A percentile compares a stretch with the other conserved stretches of the same genome.
Evolutionary conservation across 2,113 vertebrate genomes (phyloP).

Genomic region (Otocyon megalotis): DNA sequence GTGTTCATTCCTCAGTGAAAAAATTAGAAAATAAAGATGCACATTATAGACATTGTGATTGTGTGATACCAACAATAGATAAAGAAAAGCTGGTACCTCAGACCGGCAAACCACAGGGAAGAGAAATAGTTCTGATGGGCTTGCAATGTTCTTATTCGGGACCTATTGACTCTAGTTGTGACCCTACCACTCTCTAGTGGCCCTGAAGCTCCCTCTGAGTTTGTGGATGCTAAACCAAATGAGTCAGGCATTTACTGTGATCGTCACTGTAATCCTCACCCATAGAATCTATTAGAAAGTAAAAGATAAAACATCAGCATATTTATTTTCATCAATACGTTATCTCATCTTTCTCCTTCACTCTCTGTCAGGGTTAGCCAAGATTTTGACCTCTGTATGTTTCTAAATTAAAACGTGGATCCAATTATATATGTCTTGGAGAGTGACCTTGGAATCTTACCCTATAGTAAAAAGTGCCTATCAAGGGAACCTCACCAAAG

Average conservation of each 20-base stretch:
- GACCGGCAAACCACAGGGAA: not conserved
- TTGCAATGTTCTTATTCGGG: not conserved
- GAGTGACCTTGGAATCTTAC: not conserved
- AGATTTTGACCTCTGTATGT: not conserved
- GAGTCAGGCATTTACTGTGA: not conserved
- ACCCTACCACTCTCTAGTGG: not conserved
- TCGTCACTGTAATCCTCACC: not conserved
- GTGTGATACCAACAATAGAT: not conserved
- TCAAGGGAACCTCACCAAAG: not conserved
- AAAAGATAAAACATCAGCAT: not conserved
- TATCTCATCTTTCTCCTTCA: not conserved
- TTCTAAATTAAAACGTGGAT: conserved; percentile 11
- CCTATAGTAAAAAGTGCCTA: not conserved
- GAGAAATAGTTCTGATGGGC: not conserved
- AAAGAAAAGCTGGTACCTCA: conserved; percentile 24
- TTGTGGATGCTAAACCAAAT: not conserved
- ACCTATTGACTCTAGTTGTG: not conserved
- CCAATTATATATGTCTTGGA: not conserved
- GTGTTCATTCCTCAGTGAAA: not conserved
- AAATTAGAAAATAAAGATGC: not conserved
- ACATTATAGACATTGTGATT: not conserved
- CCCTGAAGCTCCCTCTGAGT: not conserved
- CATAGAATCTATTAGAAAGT: not conserved
- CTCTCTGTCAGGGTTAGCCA: not conserved
- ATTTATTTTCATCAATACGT: not conserved